phyloP scores from a whole-genome alignment of 2,113 vertebrate species.

The Vimba vimba region DNA sequence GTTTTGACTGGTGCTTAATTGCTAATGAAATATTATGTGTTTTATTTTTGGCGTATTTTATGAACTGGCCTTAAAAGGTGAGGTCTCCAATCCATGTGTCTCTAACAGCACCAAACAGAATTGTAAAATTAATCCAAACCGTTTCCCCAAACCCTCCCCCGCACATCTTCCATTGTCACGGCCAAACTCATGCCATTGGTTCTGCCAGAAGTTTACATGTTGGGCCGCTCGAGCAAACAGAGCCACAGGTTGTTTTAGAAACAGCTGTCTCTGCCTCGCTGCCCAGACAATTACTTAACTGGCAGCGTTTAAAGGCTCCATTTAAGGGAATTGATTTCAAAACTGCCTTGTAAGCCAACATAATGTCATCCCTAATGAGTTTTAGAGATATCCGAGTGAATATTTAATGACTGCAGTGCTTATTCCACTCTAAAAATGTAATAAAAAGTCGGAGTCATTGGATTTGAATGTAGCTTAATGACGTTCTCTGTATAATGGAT shows the following conservation, averaged over 20 bases:
- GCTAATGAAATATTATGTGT: too few relatives aligned
- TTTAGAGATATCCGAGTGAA: neutral
- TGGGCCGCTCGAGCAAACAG: neutral
- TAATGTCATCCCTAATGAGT: neutral
- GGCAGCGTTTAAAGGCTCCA: neutral
- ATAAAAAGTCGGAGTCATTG: neutral
- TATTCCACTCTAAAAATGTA: neutral
- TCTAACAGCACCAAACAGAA: neutral
- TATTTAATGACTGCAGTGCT: neutral
- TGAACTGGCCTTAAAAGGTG: neutral
- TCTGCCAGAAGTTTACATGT: neutral
- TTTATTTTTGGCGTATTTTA: neutral
- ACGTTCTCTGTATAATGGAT: neutral
- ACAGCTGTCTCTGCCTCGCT: neutral
- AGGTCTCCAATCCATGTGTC: neutral
- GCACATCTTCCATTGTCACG: neutral
- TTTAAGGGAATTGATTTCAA: slow-evolving; percentile 4
- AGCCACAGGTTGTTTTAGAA: slow-evolving; percentile 2
- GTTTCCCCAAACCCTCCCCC: neutral
- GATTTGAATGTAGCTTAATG: neutral
- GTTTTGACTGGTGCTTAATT: too few relatives aligned
- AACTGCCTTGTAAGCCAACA: neutral
- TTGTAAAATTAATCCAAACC: neutral
- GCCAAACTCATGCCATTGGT: slow-evolving; percentile 16
- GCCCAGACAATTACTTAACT: neutral